Conservation (phyloP, 2,888 invertebrate species). For the Xanthia icteritia region DNA sequence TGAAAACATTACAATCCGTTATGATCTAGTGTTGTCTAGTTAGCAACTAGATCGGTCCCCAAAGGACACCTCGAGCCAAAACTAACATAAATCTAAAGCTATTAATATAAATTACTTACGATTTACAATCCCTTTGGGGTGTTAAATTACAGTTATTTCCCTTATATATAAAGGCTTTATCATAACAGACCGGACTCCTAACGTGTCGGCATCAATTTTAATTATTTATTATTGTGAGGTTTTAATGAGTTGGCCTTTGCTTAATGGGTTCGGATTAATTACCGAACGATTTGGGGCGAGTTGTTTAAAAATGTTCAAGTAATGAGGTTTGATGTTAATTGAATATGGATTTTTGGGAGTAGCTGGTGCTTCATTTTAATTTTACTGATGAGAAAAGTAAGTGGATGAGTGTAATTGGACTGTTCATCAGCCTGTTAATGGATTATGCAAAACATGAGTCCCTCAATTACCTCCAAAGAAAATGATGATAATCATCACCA, state of each 20-base stretch:
- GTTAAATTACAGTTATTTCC: conserved; percentile 84
- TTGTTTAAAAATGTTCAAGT: conserved; percentile 57
- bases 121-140: conserved; percentile 87
- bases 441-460: neutral
- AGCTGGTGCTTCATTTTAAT: conserved; percentile 1
- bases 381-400: neutral
- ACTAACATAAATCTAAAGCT: conserved; percentile 85
- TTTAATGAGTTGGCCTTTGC: conserved; percentile 70
- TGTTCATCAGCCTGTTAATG: neutral
- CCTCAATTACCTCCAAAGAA: neutral
- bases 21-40: conserved; percentile 82
- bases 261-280: conserved; percentile 64
- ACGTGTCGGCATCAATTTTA: conserved; percentile 80
- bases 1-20: conserved; percentile 68
- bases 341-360: conserved; percentile 43
- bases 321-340: conserved; percentile 58
- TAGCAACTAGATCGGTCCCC: conserved; percentile 83
- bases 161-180: conserved; percentile 79
- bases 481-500: neutral
- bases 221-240: conserved; percentile 77
- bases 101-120: conserved; percentile 89
- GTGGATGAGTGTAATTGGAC: neutral
- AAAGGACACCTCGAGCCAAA: conserved; percentile 81
- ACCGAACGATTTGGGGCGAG: conserved; percentile 54
- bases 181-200: conserved; percentile 74